phyloP scores from a whole-genome alignment of 2,113 vertebrate genomes.

The Sceloporus undulatus region DNA sequence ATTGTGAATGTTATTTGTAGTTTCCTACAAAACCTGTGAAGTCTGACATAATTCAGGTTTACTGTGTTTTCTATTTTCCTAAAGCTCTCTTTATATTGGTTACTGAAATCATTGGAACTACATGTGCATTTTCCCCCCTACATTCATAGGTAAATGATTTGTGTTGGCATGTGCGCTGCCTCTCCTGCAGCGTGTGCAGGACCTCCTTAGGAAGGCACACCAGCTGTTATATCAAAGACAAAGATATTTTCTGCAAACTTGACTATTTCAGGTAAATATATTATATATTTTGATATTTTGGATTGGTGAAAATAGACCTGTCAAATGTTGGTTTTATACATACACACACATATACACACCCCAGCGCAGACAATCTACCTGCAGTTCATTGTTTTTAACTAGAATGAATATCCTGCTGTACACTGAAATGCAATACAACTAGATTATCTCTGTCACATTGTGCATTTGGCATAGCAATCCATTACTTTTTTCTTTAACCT shows the following conservation, averaged over 20 bases:
- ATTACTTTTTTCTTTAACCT: neutral
- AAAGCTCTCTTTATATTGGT: neutral
- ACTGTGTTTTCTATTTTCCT: neutral
- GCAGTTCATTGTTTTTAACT: neutral
- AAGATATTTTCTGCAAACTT: conserved; percentile 98
- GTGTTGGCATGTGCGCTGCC: conserved; percentile 98
- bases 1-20: neutral
- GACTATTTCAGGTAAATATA: conserved; percentile 95
- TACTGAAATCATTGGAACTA: neutral
- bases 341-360: neutral
- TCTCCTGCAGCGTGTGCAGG: conserved; percentile 96
- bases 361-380: neutral
- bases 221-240: conserved; percentile 98
- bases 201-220: conserved; percentile 93
- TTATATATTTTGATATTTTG: conserved; percentile 1
- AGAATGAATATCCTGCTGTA: neutral
- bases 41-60: neutral
- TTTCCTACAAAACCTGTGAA: neutral
- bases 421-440: neutral
- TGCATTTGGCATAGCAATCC: neutral
- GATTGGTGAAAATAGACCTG: neutral
- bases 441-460: neutral
- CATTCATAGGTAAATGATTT: conserved; percentile 91
- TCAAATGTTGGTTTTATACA: neutral
- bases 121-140: neutral